phyloP scores from a whole-genome alignment of 2,888 invertebrate species.

The Strigamia crassipes region DNA sequence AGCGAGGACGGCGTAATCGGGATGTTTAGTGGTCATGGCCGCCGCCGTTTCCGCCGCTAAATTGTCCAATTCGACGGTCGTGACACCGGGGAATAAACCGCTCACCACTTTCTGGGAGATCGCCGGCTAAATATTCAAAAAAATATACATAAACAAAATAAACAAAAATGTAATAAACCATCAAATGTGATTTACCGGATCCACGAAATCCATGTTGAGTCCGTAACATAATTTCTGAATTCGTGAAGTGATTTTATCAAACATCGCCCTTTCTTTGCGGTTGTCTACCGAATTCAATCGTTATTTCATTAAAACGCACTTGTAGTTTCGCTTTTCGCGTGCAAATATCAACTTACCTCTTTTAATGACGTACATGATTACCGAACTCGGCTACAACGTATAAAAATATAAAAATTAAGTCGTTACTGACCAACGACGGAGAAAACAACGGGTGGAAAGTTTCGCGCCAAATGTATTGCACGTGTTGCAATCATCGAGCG shows the following conservation, averaged over 20 bases:
- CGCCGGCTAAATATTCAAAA: conserved; percentile 72
- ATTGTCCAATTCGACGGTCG: conserved; percentile 95
- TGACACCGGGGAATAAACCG: conserved; percentile 94
- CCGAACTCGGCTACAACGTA: too few relatives aligned
- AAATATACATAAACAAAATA: conserved; percentile 48
- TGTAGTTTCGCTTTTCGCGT: background rate
- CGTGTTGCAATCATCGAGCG: background rate
- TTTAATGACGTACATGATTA: conserved; percentile 61
- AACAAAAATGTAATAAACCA: background rate
- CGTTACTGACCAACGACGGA: background rate
- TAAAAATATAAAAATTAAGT: background rate
- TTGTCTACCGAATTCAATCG: conserved; percentile 68
- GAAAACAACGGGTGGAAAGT: background rate
- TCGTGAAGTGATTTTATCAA: conserved; percentile 97
- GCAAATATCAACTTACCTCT: conserved; percentile 57
- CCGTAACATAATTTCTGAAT: conserved; percentile 95
- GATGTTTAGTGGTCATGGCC: conserved; percentile 94
- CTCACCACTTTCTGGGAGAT: conserved; percentile 90
- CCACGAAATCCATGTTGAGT: conserved; percentile 92
- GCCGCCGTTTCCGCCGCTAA: conserved; percentile 99
- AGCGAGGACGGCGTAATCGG: conserved; percentile 80
- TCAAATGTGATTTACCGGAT: conserved; percentile 74
- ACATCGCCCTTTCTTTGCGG: conserved; percentile 85
- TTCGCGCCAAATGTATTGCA: background rate
- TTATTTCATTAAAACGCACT: too few relatives aligned